Evolutionary conservation across 2,888 invertebrate species (phyloP).

Genomic region (Rhyacophila evoluta): DNA sequence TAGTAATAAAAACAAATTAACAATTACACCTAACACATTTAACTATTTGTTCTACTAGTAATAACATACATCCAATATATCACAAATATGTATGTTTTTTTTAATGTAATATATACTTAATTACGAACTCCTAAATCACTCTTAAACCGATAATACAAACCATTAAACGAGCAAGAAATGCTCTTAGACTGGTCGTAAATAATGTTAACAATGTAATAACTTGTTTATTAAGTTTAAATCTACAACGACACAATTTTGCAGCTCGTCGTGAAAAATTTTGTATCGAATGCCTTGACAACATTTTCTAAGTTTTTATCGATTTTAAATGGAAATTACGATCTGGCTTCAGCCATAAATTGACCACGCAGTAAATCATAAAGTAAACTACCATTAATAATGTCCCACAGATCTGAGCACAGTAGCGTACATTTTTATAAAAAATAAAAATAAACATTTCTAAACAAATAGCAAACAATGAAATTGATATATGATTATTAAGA

Average conservation of each 20-base stretch:
- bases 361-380: conserved; percentile 49
- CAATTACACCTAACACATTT: no score
- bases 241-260: neutral
- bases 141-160: neutral
- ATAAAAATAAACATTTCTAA: no score
- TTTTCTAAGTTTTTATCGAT: conserved; percentile 41
- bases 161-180: neutral
- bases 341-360: conserved; percentile 40
- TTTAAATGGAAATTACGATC: conserved; percentile 47
- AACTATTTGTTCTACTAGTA: no score
- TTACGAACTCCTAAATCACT: neutral
- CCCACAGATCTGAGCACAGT: neutral
- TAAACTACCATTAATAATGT: conserved; percentile 47
- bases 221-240: neutral
- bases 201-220: neutral
- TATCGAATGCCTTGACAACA: conserved; percentile 2
- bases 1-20: no score
- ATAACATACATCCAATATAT: no score
- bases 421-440: neutral
- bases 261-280: neutral
- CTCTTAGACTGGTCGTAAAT: neutral
- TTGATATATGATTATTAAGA: no score
- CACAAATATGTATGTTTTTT: no score
- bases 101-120: no score
- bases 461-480: no score